These are phyloP conservation scores for Gobio gobio DNA, from an alignment of 2,113 vertebrate genomes.

Conservation along the genomic window DNA sequence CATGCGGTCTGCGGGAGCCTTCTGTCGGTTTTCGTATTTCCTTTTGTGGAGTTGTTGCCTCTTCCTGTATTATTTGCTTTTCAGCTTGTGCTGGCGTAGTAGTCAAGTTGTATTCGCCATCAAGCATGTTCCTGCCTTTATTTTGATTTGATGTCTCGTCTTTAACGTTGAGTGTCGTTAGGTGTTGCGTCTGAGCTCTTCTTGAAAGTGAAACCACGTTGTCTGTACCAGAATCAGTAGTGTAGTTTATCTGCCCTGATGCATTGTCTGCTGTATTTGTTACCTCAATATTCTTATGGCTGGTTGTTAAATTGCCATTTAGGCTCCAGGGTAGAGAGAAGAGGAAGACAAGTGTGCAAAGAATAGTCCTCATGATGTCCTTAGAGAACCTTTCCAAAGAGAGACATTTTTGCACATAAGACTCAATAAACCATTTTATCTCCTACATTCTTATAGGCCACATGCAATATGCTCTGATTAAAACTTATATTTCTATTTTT, in stretches of 20 bases:
- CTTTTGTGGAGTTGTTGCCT: not conserved
- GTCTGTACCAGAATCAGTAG: not conserved
- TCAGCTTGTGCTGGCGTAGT: not conserved
- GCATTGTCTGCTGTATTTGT: not conserved
- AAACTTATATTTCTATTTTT: not conserved
- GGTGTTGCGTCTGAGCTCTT: not conserved
- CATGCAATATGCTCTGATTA: not conserved
- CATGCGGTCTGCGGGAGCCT: not conserved
- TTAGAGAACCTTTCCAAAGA: conserved; percentile 48
- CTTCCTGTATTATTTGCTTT: not conserved
- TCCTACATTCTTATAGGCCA: not conserved
- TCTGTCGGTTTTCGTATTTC: not conserved
- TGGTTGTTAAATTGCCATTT: conserved; percentile 22
- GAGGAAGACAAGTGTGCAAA: conserved; percentile 35
- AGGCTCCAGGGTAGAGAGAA: conserved; percentile 55
- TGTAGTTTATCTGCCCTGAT: not conserved
- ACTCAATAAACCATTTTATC: not conserved
- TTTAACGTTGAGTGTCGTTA: not conserved
- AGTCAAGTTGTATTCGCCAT: not conserved
- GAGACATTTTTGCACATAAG: not conserved
- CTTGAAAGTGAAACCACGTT: conserved; percentile 3
- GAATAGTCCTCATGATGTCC: conserved; percentile 44
- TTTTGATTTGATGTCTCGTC: not conserved
- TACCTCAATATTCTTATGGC: not conserved
- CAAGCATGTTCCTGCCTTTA: not conserved